phyloP scores from a whole-genome alignment of 2,888 invertebrate species.

The Pseudococcus jackbeardsleyi region DNA sequence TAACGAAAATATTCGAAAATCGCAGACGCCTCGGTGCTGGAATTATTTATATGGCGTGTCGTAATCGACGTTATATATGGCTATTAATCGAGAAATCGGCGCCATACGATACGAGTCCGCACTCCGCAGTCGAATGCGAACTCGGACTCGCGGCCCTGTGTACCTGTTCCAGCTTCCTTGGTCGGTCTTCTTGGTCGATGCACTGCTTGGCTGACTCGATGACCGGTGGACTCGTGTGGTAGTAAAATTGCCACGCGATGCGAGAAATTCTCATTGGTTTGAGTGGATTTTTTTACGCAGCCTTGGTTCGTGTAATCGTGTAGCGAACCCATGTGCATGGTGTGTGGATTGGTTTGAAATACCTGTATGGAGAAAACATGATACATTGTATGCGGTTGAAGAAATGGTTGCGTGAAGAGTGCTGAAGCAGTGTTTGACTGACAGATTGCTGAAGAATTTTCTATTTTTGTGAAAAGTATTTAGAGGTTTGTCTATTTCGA shows the following conservation, averaged over 20 bases:
- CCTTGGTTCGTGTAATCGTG: background rate
- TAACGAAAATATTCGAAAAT: conserved; percentile 3
- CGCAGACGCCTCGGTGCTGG: background rate
- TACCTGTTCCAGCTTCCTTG: conserved; percentile 2
- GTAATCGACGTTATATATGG: background rate
- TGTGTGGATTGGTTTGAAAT: background rate
- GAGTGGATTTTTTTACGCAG: background rate
- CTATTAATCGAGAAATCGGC: conserved; percentile 12
- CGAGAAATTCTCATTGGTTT: background rate
- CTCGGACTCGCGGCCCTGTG: background rate
- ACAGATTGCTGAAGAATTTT: too few relatives aligned
- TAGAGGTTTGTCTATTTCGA: too few relatives aligned
- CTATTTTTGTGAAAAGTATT: too few relatives aligned
- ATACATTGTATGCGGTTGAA: background rate
- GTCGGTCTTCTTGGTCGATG: background rate
- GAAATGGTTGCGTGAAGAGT: too few relatives aligned
- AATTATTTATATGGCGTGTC: background rate
- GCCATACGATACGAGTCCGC: background rate
- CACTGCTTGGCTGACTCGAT: background rate
- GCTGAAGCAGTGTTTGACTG: too few relatives aligned
- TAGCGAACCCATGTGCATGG: background rate
- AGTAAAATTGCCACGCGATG: background rate
- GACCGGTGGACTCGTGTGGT: background rate
- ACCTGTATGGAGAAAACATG: background rate
- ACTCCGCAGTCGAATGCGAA: background rate